Evolutionary conservation across 2,888 invertebrate genomes (phyloP).

Genomic region (Serripes groenlandicus): DNA sequence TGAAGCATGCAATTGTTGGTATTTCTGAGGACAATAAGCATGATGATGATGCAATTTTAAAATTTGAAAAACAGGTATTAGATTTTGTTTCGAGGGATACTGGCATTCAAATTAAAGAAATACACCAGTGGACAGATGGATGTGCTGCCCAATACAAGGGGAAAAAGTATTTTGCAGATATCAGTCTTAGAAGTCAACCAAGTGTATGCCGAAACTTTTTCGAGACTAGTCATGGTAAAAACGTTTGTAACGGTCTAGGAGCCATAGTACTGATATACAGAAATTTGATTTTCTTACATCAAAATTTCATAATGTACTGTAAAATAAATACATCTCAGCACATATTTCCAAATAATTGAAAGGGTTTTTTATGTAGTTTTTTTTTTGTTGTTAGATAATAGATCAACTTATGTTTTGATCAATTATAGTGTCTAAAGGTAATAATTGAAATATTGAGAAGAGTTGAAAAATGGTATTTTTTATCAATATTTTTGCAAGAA

Average conservation of each 20-base stretch:
- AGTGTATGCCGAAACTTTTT: conserved; percentile 28
- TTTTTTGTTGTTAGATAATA: too few species aligned
- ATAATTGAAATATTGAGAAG: too few species aligned
- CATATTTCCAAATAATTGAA: too few species aligned
- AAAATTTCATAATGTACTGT: too few species aligned
- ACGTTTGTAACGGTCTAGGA: conserved; percentile 9
- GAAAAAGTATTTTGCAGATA: conserved; percentile 11
- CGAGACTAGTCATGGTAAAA: conserved; percentile 50
- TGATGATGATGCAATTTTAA: conserved; percentile 23
- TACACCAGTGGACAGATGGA: conserved; percentile 21
- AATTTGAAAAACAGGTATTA: conserved; percentile 26
- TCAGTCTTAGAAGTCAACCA: conserved; percentile 16
- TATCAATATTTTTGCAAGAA: too few species aligned
- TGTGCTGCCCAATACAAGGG: conserved; percentile 21
- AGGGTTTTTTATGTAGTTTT: too few species aligned
- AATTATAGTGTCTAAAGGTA: too few species aligned
- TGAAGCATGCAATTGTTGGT: conserved; percentile 41
- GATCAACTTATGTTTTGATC: too few species aligned
- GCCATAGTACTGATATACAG: too few species aligned
- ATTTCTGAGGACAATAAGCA: conserved; percentile 41
- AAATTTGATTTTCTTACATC: too few species aligned
- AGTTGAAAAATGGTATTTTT: too few species aligned
- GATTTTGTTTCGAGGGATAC: not conserved
- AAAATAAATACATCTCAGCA: too few species aligned
- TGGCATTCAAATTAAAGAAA: not conserved